Conservation (phyloP, 1,140 invertebrate species). For the Drosophila subpulchrella region DNA sequence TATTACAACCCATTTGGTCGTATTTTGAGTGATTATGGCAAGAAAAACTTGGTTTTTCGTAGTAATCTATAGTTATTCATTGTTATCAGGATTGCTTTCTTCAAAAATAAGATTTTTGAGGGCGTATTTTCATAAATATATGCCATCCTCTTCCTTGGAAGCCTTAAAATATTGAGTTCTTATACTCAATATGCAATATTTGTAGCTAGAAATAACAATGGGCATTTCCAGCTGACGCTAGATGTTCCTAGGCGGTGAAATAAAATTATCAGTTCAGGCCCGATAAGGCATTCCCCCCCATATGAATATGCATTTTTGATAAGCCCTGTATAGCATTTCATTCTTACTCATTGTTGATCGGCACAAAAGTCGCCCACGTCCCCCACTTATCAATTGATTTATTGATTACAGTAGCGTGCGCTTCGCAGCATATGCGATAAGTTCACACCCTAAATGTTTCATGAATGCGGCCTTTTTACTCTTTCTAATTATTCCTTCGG, state of each 20-base stretch:
- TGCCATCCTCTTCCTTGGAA: too few species aligned
- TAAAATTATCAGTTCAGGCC: background rate
- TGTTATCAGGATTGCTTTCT: too few species aligned
- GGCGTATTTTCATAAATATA: too few species aligned
- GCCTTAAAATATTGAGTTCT: too few species aligned
- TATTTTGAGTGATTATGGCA: too few species aligned
- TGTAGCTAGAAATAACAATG: too few species aligned
- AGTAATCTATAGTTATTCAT: too few species aligned
- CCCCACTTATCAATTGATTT: conserved; percentile 36
- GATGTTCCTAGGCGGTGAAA: conserved; percentile 5
- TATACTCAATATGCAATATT: too few species aligned
- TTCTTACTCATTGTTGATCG: conserved; percentile 29
- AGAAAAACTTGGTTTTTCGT: too few species aligned
- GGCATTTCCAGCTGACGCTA: background rate
- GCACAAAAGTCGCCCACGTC: conserved; percentile 23
- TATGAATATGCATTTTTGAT: conserved; percentile 8
- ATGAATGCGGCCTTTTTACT: background rate
- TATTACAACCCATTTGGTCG: too few species aligned
- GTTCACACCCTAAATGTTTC: conserved; percentile 25
- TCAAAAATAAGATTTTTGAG: too few species aligned
- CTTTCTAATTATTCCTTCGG: background rate
- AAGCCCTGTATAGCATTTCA: conserved; percentile 9
- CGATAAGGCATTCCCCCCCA: conserved; percentile 11
- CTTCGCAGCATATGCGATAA: conserved; percentile 22
- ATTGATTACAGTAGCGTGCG: conserved; percentile 30